phyloP scores from a whole-genome alignment of 2,797 vertebrate genomes.

The Poecilia gillii region DNA sequence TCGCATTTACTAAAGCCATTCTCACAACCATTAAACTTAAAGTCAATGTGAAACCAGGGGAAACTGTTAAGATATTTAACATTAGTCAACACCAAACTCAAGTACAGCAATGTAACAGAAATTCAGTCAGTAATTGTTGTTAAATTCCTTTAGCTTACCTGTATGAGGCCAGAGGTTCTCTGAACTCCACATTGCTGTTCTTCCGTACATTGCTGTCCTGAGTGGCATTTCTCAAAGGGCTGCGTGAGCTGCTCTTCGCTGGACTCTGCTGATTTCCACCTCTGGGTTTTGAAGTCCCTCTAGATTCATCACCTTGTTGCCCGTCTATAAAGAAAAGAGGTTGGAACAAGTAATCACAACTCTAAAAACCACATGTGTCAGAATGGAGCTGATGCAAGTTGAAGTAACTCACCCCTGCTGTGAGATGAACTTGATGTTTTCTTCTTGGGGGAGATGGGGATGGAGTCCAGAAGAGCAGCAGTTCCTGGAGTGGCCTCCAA shows the following conservation, averaged over 20 bases:
- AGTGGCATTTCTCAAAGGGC: slow-evolving; percentile 90
- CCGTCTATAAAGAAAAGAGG: slow-evolving; percentile 68
- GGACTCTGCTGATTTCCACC: slow-evolving; percentile 80
- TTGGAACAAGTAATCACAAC: not conserved
- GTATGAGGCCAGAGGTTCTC: slow-evolving; percentile 87
- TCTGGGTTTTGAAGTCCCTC: slow-evolving; percentile 77
- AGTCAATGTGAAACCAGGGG: not conserved
- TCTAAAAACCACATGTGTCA: not conserved
- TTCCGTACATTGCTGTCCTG: slow-evolving; percentile 90
- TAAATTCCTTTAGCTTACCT: slow-evolving; percentile 74
- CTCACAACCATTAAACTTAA: not conserved
- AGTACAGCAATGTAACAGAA: not conserved
- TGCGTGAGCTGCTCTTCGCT: slow-evolving; percentile 89
- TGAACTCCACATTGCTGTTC: slow-evolving; percentile 86
- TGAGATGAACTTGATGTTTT: slow-evolving; percentile 80
- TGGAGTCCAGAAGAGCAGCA: slow-evolving; percentile 84
- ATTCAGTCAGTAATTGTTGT: no score
- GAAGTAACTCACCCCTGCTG: slow-evolving; percentile 80
- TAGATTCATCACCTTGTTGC: slow-evolving; percentile 66
- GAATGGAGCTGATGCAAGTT: not conserved
- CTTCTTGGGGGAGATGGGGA: slow-evolving; percentile 89
- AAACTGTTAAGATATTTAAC: not conserved
- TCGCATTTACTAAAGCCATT: not conserved
- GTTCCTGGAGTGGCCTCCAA: slow-evolving; percentile 86
- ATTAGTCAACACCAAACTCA: not conserved